phyloP scores from a whole-genome alignment of 1,140 invertebrate genomes.

The Ceratina japonica region DNA sequence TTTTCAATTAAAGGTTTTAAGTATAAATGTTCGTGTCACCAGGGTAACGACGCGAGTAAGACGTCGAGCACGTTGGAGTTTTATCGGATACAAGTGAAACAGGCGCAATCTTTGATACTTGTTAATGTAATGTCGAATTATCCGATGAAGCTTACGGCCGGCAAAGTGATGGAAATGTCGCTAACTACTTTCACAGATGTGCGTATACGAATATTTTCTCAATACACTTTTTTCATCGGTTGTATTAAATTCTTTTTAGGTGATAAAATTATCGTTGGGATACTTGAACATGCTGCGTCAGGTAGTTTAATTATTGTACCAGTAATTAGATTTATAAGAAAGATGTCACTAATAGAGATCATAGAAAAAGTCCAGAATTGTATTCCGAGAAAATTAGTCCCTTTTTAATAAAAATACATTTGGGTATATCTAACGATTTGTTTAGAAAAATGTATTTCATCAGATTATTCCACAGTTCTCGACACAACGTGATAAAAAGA shows the following conservation, averaged over 20 bases:
- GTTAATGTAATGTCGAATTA: constrained; percentile 57
- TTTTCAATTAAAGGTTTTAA: neutral
- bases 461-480: no score
- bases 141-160: constrained; percentile 62
- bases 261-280: constrained; percentile 53
- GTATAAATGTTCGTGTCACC: neutral
- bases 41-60: constrained; percentile 44
- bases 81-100: constrained; percentile 57
- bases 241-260: constrained; percentile 24
- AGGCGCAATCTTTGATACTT: constrained; percentile 50
- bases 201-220: constrained; percentile 8
- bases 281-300: constrained; percentile 60
- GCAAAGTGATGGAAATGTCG: constrained; percentile 60
- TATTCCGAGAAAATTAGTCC: no score
- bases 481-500: no score
- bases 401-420: no score
- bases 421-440: no score
- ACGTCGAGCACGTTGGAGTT: constrained; percentile 59
- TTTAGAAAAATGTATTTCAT: no score
- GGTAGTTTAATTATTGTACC: constrained; percentile 24
- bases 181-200: constrained; percentile 51
- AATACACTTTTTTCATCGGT: no score
- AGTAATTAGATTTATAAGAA: neutral
- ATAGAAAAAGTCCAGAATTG: neutral
- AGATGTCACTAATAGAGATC: neutral